Percentiles rank a stretch among this genome's conserved stretches.
phyloP scores from a whole-genome alignment of 1,140 invertebrate species.

The Drosophila sechellia region DNA sequence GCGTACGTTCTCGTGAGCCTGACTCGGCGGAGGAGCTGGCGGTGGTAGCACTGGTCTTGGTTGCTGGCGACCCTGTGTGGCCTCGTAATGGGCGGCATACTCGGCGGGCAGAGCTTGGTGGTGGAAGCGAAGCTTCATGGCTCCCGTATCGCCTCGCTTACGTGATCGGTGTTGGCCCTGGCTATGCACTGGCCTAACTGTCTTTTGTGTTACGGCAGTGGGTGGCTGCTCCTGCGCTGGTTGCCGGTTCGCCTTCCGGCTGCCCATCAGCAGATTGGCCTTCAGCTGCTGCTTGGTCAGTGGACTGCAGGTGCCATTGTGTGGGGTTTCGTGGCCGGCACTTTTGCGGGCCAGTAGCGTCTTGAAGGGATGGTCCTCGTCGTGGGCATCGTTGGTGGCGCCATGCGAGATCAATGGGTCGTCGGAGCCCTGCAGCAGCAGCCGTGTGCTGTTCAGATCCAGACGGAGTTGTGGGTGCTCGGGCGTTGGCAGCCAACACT shows the following conservation, averaged over 20 bases:
- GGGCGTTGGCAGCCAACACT: slow-evolving; percentile 55
- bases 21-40: slow-evolving; percentile 63
- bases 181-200: slow-evolving; percentile 85
- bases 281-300: slow-evolving; percentile 80
- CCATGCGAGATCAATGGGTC: slow-evolving; percentile 81
- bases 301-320: slow-evolving; percentile 66
- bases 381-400: slow-evolving; percentile 62
- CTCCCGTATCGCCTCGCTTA: slow-evolving; percentile 52
- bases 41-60: slow-evolving; percentile 25
- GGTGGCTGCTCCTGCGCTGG: slow-evolving; percentile 5
- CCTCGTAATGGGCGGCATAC: slow-evolving; percentile 92
- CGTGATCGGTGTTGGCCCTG: slow-evolving; percentile 26
- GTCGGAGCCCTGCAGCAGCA: slow-evolving; percentile 77
- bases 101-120: slow-evolving; percentile 92
- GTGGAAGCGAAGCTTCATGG: slow-evolving; percentile 92
- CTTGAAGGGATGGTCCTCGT: slow-evolving; percentile 80
- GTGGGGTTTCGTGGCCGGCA: slow-evolving; percentile 31
- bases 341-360: slow-evolving; percentile 53
- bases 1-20: slow-evolving; percentile 87
- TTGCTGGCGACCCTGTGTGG: slow-evolving; percentile 86
- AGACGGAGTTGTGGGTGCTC: slow-evolving; percentile 43
- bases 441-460: slow-evolving; percentile 56
- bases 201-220: slow-evolving; percentile 11
- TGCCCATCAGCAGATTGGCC: slow-evolving; percentile 72
- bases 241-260: slow-evolving; percentile 41